These are phyloP conservation scores for Drosophila kuntzei DNA, from an alignment of 2,888 invertebrate genomes.

Conservation along the genomic window DNA sequence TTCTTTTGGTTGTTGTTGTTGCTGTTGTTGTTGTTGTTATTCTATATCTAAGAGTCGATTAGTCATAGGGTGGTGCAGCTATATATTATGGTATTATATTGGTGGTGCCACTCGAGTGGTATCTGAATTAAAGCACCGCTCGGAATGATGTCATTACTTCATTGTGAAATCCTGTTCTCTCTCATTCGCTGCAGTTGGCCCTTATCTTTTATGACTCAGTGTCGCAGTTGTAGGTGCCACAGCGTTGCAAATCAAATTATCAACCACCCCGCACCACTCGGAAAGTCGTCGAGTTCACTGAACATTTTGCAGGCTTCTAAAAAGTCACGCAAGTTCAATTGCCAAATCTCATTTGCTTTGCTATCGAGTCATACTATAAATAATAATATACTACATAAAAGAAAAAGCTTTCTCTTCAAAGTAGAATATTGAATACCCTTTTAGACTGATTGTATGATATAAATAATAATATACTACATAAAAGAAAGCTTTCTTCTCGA, in stretches of 20 bases:
- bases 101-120: neutral
- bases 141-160: conserved; percentile 64
- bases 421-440: conserved; percentile 1
- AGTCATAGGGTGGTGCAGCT: conserved; percentile 26
- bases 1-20: conserved; percentile 1
- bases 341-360: conserved; percentile 33
- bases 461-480: neutral
- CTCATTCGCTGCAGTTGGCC: conserved; percentile 1
- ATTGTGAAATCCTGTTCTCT: conserved; percentile 45
- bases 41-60: conserved; percentile 21
- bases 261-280: conserved; percentile 11
- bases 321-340: conserved; percentile 27
- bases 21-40: neutral
- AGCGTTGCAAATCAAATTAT: conserved; percentile 59
- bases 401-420: neutral
- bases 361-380: conserved; percentile 17
- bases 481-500: neutral
- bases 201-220: conserved; percentile 50
- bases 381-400: neutral
- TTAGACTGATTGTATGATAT: neutral
- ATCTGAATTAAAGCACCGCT: conserved; percentile 4
- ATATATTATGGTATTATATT: neutral
- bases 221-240: conserved; percentile 24
- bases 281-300: neutral
- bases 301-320: conserved; percentile 52